Conservation (phyloP, 2,797 vertebrate genomes). For the Trachurus trachurus region DNA sequence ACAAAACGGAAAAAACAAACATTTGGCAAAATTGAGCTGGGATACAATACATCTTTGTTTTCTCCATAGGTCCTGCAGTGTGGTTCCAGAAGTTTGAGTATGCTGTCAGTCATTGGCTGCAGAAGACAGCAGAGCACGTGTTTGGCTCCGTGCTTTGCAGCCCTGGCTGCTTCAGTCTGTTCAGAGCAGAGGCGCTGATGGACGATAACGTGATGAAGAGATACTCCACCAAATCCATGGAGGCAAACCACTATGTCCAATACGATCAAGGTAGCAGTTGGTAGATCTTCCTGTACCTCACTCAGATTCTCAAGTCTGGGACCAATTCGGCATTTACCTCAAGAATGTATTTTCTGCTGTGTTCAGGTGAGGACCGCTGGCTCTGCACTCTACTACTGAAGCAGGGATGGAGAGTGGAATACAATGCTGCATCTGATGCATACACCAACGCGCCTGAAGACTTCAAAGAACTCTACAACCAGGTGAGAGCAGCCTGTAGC, state of each 20-base stretch:
- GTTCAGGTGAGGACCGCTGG: constrained; percentile 87
- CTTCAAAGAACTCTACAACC: constrained; percentile 87
- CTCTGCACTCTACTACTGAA: constrained; percentile 86
- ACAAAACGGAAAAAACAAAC: neutral
- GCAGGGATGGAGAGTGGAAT: constrained; percentile 88
- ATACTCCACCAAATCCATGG: constrained; percentile 78
- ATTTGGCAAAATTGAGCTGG: neutral
- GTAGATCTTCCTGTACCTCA: neutral
- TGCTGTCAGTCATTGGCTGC: constrained; percentile 85
- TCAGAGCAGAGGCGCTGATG: constrained; percentile 83
- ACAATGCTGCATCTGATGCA: constrained; percentile 85
- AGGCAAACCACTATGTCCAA: constrained; percentile 81
- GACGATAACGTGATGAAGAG: constrained; percentile 86
- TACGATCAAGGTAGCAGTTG: constrained; percentile 83
- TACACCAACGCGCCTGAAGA: constrained; percentile 86
- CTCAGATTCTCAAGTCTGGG: too few species aligned
- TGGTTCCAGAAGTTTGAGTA: constrained; percentile 90
- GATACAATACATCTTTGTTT: neutral
- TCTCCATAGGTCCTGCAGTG: constrained; percentile 79
- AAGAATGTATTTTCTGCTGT: too few species aligned
- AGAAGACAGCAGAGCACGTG: constrained; percentile 86
- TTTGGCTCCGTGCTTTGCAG: constrained; percentile 85
- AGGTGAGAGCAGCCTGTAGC: constrained; percentile 55
- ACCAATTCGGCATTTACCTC: rapidly evolving
- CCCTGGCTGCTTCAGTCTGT: constrained; percentile 86